Evolutionary conservation across 2,888 invertebrate species (phyloP), one percentile per base, ranked within the genome.

Genomic region (Digitonthophagus gazella): DNA sequence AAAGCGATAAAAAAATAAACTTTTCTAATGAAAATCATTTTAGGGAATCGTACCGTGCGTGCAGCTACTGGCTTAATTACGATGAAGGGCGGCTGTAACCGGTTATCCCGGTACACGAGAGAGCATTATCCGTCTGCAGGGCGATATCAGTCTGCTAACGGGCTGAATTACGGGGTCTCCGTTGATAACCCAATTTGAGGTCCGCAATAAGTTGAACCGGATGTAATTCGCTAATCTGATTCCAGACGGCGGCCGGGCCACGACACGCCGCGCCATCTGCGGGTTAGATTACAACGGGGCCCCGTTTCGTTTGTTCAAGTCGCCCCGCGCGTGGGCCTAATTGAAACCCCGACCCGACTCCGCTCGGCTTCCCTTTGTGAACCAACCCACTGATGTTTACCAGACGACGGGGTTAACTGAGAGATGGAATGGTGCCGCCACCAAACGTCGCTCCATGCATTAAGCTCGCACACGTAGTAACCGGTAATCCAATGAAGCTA

Each of bases 141-240:
- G 20, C 20, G 61, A 61, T 61, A 61, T n/a, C 19, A 20, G 61
- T 20, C 20, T 14, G 61, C 61, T 44, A 44, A 20, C 20, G 61
- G 61, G 20, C 19, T 61, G 61, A 61, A 61, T 61, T 61, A 61
- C 61, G 19, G 61, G 20, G 61, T 19, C 28, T 44, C 61, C 61
- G 61, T 61, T 61, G 61, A 61, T 61, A 61, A 61, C 61, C 61
- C 61, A 61, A 61, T 61, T 61, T 61, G 61, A 61, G 61, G 61
- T 61, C 61, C 61, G 61, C 61, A 61, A 61, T 61, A 61, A 61
- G 61, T 61, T 20, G 61, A 20, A 61, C 61, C 61, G 61, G 61
- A 61, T 61, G 61, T 61, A 61, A 61, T 61, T 61, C 61, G 61
- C 61, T 61, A 61, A 61, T 61, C 61, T 19, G 61, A 61, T 61